phyloP scores from a whole-genome alignment of 2,113 vertebrate species.

The Anolis carolinensis region DNA sequence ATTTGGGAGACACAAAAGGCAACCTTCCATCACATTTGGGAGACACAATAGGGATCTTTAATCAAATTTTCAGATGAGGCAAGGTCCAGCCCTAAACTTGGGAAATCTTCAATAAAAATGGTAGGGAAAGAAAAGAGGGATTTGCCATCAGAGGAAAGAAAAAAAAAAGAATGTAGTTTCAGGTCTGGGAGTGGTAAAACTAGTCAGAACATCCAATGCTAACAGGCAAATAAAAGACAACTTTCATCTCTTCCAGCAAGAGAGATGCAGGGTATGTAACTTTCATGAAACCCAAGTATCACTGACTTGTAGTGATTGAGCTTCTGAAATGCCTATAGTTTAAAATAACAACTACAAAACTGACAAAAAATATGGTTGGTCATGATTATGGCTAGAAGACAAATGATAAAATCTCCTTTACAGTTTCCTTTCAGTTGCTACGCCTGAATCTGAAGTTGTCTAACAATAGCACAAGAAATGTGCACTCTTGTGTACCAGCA shows the following conservation, averaged over 20 bases:
- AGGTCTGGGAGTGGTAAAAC: not conserved
- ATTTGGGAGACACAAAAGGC: no score
- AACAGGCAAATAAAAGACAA: not conserved
- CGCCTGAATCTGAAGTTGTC: not conserved
- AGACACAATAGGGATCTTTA: no score
- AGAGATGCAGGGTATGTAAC: not conserved
- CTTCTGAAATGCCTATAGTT: not conserved
- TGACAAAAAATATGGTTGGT: not conserved
- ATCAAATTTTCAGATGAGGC: no score
- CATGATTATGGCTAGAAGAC: not conserved
- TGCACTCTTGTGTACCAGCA: not conserved
- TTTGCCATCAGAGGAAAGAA: not conserved
- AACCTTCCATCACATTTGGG: no score
- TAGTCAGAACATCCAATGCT: not conserved
- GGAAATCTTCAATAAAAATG: no score
- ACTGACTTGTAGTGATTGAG: not conserved
- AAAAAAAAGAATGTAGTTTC: not conserved
- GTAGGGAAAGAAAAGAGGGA: no score
- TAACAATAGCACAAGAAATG: not conserved
- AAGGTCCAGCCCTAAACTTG: no score
- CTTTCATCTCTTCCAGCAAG: not conserved
- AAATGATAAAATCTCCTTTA: not conserved
- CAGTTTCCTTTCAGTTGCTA: not conserved
- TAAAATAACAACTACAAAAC: not conserved
- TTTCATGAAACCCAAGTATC: not conserved